Evolutionary conservation across 1,140 invertebrate species (phyloP).

Genomic region (Rhagoletis pomonella): DNA sequence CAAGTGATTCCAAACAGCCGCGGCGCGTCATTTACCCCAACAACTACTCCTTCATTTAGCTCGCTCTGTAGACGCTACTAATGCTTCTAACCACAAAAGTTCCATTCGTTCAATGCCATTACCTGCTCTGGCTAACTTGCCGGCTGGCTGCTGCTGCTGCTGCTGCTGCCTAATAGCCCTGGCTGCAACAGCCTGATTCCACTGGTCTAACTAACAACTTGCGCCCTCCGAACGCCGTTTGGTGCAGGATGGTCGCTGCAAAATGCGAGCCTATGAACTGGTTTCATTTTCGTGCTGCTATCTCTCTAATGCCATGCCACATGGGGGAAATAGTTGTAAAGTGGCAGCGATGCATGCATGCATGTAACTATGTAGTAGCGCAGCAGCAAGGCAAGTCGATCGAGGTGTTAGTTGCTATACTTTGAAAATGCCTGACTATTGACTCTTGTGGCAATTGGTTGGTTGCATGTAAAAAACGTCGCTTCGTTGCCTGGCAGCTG

Average conservation of each 20-base stretch:
- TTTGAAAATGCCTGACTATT: slow-evolving; percentile 13
- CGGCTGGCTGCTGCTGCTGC: too few relatives aligned
- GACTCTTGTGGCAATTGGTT: neutral
- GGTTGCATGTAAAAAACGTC: neutral
- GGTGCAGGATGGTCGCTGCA: slow-evolving; percentile 19
- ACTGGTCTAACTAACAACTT: slow-evolving; percentile 32
- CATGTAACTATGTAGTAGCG: neutral
- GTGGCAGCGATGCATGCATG: slow-evolving; percentile 6
- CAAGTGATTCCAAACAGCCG: slow-evolving; percentile 71
- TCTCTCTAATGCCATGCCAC: slow-evolving; percentile 32
- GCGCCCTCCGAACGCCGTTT: neutral
- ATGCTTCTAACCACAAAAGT: slow-evolving; percentile 40
- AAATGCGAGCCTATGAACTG: slow-evolving; percentile 45
- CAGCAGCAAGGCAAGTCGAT: neutral
- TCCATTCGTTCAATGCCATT: neutral
- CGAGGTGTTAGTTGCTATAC: neutral
- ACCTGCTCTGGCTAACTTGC: neutral
- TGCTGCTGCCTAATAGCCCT: neutral
- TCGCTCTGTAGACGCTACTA: neutral
- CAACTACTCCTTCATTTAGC: neutral
- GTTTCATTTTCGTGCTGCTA: slow-evolving; percentile 52
- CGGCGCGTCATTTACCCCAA: slow-evolving; percentile 34
- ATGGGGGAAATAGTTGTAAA: slow-evolving; percentile 22
- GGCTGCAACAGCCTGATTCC: neutral
- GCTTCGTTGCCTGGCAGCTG: neutral